phyloP scores from a whole-genome alignment of 2,797 vertebrate genomes.

The Pipistrellus pipistrellus region DNA sequence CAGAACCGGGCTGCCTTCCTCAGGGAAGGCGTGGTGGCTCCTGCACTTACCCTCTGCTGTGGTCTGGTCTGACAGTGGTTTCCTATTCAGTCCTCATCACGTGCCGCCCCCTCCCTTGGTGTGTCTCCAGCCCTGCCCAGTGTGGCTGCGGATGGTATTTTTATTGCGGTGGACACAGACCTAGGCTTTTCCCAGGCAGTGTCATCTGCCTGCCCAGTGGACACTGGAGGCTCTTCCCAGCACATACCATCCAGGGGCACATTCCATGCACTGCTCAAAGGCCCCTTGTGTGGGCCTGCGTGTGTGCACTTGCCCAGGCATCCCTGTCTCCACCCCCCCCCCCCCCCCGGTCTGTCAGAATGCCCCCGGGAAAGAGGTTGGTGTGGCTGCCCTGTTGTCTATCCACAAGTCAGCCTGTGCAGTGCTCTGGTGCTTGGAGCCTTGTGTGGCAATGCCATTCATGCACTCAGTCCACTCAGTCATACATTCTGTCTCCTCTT shows the following conservation, averaged over 20 bases:
- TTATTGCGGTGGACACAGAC: conserved; percentile 57
- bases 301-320: background rate
- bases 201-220: conserved; percentile 15
- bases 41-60: background rate
- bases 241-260: background rate
- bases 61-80: background rate
- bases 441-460: background rate
- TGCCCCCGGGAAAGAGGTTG: background rate
- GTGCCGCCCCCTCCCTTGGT: background rate
- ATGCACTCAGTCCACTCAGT: background rate
- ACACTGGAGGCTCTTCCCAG: conserved; percentile 29
- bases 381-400: background rate
- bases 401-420: background rate
- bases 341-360: background rate
- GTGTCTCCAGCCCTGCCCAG: conserved; percentile 25
- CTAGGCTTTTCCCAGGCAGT: background rate
- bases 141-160: conserved; percentile 30
- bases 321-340: background rate
- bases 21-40: background rate
- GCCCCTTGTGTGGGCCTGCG: background rate
- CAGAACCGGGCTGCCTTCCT: background rate
- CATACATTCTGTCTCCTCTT: background rate
- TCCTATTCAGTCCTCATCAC: background rate
- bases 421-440: background rate
- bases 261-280: conserved; percentile 29